Evolutionary conservation across 2,797 vertebrate species (phyloP).

Genomic region (Hippocampus kuda): DNA sequence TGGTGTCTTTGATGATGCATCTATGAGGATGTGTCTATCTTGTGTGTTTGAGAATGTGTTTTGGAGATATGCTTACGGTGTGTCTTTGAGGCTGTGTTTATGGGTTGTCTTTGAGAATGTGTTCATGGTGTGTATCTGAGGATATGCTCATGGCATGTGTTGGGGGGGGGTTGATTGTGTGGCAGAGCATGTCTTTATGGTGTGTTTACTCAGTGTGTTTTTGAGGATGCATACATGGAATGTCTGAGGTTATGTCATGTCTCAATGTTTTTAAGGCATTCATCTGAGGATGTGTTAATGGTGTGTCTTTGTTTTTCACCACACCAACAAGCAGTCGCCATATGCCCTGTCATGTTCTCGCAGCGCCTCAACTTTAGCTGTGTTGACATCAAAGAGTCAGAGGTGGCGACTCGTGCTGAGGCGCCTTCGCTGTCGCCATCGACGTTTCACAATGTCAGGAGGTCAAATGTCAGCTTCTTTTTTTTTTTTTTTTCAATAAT

Average conservation of each 20-base stretch:
- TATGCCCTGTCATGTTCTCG: neutral
- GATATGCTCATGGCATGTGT: too few species aligned
- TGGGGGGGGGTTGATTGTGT: too few species aligned
- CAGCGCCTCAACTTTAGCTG: neutral
- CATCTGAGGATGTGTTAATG: neutral
- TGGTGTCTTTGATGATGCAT: neutral
- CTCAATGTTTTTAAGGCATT: too few species aligned
- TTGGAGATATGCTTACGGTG: too few species aligned
- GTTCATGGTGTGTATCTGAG: too few species aligned
- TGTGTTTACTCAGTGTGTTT: neutral
- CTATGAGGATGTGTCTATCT: too few species aligned
- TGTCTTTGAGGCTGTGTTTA: too few species aligned
- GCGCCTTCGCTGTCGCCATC: neutral
- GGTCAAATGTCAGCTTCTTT: slow-evolving; percentile 3
- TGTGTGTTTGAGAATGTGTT: too few species aligned
- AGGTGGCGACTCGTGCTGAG: neutral
- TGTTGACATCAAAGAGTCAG: neutral
- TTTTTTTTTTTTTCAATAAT: neutral
- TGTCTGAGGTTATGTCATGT: too few species aligned
- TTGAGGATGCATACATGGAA: neutral
- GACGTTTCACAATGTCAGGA: slow-evolving; percentile 6
- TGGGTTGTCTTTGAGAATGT: too few species aligned
- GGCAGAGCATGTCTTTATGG: too few species aligned
- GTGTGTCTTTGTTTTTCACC: neutral
- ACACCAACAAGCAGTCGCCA: neutral